These are phyloP conservation scores for Sebastes cheni DNA, from an alignment of 2,797 vertebrate species.

Conservation along the genomic window DNA sequence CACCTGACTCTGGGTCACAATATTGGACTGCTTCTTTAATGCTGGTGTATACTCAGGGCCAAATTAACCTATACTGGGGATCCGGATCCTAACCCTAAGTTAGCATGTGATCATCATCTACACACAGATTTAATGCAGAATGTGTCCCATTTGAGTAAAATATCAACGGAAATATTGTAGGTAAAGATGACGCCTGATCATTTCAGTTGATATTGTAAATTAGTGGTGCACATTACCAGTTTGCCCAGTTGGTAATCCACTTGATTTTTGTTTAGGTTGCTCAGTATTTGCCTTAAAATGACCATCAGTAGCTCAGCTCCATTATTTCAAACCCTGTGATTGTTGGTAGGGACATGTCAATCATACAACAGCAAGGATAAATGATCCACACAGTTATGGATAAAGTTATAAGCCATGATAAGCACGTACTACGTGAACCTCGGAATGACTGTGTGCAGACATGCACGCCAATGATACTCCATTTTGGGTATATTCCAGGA, in stretches of 20 bases:
- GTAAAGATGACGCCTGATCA: not conserved
- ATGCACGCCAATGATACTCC: not conserved
- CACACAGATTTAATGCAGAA: not conserved
- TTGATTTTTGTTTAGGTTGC: not conserved
- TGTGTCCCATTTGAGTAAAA: no score
- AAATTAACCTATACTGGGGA: not conserved
- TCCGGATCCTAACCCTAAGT: not conserved
- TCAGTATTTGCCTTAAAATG: not conserved
- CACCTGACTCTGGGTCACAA: not conserved
- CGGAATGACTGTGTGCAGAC: not conserved
- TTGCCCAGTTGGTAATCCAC: not conserved
- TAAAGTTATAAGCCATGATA: not conserved
- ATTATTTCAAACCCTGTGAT: not conserved
- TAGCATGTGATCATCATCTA: not conserved
- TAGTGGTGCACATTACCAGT: not conserved
- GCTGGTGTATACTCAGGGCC: not conserved
- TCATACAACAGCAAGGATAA: not conserved
- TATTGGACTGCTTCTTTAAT: not conserved
- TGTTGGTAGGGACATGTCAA: not conserved
- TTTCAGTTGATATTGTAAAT: not conserved
- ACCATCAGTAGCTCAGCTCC: not conserved
- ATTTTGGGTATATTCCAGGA: not conserved
- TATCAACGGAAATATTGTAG: not conserved
- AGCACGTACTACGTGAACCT: not conserved
- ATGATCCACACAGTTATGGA: not conserved